Base-by-base conservation (phyloP, 2,888 invertebrate species). In the Andrena camellia region DNA sequence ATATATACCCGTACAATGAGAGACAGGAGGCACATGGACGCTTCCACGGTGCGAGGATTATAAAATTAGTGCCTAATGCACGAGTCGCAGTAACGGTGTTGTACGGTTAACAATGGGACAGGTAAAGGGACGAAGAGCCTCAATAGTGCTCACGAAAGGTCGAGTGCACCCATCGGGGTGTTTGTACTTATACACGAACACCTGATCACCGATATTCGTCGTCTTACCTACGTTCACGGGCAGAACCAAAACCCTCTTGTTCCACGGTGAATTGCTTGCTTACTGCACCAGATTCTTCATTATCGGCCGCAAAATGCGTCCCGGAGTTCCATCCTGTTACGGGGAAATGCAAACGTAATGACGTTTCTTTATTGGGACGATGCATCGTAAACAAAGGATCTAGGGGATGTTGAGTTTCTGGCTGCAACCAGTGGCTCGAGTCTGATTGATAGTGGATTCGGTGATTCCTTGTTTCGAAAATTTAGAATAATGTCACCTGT, bases 11-110 rank as follows among this genome's bases (percentile, higher is more conserved):
- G 60, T 60, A 33, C 20, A 68, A 78, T 50, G 71, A 59, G 48
- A 68, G 77, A 71, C 73, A 62, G 48, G 64, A 84, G 71, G 76
- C 73, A 52, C 52, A 78, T 26, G 73, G 73, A 74, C 33, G 60
- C 42, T 67, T 77, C 54, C 26, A 60, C 72, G 69, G 82, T 81
- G 79, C 82, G 70, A 74, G 90, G 92, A 93, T 93, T 92, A 92
- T 90, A 90, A 92, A 86, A 79, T 82, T 76, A 90, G 91, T 84
- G 84, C 82, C 90, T 88, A 91, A 92, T 92, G 89, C 90, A 88
- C 84, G 79, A 90, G 89, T 87, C 89, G 89, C 90, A 87, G 90
- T 86, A 89, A 91, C 90, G 88, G 91, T 88, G 86, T 78, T 82
- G 79, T 83, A 66, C 23, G 29, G 83, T 79, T 85, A 86, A 92